Conservation (phyloP, 2,797 vertebrate genomes). For the Dallia pectoralis region DNA sequence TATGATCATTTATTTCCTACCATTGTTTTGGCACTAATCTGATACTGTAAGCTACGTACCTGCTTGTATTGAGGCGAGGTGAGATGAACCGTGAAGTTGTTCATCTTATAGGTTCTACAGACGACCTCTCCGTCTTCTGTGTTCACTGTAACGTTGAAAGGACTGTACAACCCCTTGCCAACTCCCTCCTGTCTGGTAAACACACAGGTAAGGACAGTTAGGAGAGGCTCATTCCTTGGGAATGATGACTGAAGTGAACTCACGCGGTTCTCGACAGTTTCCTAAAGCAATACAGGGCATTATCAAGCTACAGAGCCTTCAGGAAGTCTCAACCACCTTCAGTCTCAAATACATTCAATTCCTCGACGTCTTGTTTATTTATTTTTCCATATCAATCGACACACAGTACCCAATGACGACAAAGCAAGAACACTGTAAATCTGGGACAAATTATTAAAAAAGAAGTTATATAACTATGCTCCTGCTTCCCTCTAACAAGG, state of each 20-base stretch:
- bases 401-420: too few relatives aligned
- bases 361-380: too few relatives aligned
- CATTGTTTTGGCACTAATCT: background rate
- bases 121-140: slow-evolving; percentile 34
- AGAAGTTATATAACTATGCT: too few relatives aligned
- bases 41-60: slow-evolving; percentile 28
- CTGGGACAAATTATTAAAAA: too few relatives aligned
- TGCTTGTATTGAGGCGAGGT: slow-evolving; percentile 60
- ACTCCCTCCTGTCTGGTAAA: slow-evolving; percentile 54
- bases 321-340: too few relatives aligned
- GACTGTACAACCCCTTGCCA: slow-evolving; percentile 43
- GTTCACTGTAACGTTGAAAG: slow-evolving; percentile 49
- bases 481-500: too few relatives aligned
- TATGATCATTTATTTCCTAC: background rate
- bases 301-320: too few relatives aligned
- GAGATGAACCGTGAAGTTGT: slow-evolving; percentile 34
- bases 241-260: background rate
- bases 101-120: slow-evolving; percentile 59
- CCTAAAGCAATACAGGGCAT: background rate
- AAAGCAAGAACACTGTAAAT: too few relatives aligned
- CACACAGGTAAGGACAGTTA: background rate
- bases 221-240: background rate
- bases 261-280: background rate
- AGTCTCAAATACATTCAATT: too few relatives aligned
- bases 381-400: too few relatives aligned